Base-by-base conservation (phyloP, 1,140 invertebrate genomes). In the Sarcophaga bullata region DNA sequence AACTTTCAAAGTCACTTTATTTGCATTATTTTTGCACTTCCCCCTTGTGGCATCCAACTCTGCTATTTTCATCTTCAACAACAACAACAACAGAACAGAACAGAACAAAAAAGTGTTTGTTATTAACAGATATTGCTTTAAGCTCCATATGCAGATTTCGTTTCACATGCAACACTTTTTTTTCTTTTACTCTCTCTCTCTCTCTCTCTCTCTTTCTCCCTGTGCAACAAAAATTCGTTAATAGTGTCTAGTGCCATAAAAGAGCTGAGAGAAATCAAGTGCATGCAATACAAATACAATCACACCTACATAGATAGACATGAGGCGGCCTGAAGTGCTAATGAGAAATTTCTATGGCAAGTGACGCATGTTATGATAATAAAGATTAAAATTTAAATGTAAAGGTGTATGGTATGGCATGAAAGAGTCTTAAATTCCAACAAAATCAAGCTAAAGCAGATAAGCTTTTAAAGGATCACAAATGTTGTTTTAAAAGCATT, bases 291-390 rank as follows among this genome's bases (percentile, higher is more conserved):
- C 25, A 1, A 37, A 37, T 37, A 37, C 25, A n/a, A n/a, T n/a
- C n/a, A n/a, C n/a, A 37, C 4, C 25, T 37, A 37, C 25, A 37
- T 37, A 37, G 1, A 37, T 37, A 37, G 25, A 37, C 25, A 37
- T 37, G 1, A 37, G 25, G 25, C 25, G 25, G 25, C 25, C 4
- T 37, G 25, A 37, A 2, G 25, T 58, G 54, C 54, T 58, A 37
- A 37, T 37, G n/a, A 19, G 19, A 8, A 68, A 68, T 68, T 68
- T 68, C 17, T 68, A 19, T 68, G 62, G 19, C 17, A 68, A 19
- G 62, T 68, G 62, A 68, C n/a, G 62, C 62, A 68, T 68, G 62
- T 68, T 68, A 68, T 68, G 62, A 68, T 68, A 68, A 68, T 68
- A 68, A 68, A 68, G 62, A 68, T 68, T 68, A 68, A 68, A 68